Percentiles rank a stretch among this genome's conserved stretches.
These are phyloP conservation scores for Galerucella calmariensis DNA, from an alignment of 2,888 invertebrate species.

Conservation along the genomic window DNA sequence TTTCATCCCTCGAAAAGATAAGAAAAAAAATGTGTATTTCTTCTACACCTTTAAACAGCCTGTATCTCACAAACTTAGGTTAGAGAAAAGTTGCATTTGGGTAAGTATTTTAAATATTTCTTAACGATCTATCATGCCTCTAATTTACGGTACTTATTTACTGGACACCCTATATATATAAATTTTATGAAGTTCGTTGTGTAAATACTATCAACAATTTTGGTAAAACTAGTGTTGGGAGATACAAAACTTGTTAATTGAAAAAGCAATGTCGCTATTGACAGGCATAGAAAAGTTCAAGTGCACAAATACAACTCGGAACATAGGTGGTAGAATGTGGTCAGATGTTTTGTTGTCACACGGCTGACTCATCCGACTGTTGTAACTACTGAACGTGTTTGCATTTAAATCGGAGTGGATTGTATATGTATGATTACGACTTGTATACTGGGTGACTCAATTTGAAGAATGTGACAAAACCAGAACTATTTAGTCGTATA, in stretches of 20 bases:
- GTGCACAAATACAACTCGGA: neutral
- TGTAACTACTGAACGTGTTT: neutral
- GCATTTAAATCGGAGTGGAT: neutral
- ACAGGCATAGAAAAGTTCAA: conserved; percentile 1
- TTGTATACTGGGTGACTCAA: conserved; percentile 2
- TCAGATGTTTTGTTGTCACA: neutral
- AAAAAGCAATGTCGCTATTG: neutral
- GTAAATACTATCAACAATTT: neutral
- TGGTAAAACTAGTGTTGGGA: neutral
- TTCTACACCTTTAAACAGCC: too few species aligned
- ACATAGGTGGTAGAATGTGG: neutral
- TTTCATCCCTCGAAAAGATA: too few species aligned
- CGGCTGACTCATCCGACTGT: conserved; percentile 1
- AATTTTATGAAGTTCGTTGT: neutral
- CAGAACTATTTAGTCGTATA: neutral
- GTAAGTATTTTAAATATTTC: too few species aligned
- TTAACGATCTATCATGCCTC: too few species aligned
- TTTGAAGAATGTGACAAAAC: conserved; percentile 1
- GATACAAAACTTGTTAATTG: neutral
- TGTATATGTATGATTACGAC: neutral
- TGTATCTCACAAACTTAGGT: too few species aligned
- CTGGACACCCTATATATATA: neutral
- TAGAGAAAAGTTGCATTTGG: too few species aligned
- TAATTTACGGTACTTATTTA: too few species aligned
- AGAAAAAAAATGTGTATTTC: too few species aligned